phyloP scores from a whole-genome alignment of 2,113 vertebrate species.

The Gopherus evgoodei region DNA sequence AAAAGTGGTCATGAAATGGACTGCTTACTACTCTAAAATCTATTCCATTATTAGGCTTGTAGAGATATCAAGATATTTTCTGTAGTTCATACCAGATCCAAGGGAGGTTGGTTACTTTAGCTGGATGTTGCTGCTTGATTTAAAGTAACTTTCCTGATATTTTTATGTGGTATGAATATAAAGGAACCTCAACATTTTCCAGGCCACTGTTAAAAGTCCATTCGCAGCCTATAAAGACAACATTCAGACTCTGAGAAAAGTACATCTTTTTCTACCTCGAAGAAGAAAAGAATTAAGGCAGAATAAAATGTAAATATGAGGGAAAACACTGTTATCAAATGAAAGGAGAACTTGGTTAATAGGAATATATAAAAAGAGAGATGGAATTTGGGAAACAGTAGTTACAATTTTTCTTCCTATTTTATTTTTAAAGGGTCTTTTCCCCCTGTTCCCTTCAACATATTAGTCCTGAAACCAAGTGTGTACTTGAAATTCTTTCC shows the following conservation, averaged over 20 bases:
- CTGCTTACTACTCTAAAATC: accelerated
- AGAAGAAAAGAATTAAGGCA: slow-evolving; percentile 5
- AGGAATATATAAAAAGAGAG: slow-evolving; percentile 16
- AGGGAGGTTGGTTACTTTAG: not conserved
- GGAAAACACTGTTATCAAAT: not conserved
- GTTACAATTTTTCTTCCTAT: slow-evolving; percentile 23
- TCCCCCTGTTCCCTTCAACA: slow-evolving; percentile 2
- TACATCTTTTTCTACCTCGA: not conserved
- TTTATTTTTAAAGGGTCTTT: not conserved
- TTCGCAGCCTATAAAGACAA: not conserved
- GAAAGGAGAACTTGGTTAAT: not conserved
- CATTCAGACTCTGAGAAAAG: not conserved
- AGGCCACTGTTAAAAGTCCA: slow-evolving; percentile 1
- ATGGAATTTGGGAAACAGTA: slow-evolving; percentile 34
- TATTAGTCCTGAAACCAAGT: not conserved
- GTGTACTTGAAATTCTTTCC: slow-evolving; percentile 43
- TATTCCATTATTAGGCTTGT: not conserved
- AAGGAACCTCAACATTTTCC: not conserved
- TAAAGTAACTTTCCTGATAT: not conserved
- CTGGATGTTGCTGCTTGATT: not conserved
- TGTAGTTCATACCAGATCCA: not conserved
- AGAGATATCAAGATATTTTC: not conserved
- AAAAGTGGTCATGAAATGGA: not conserved
- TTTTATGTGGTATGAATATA: not conserved
- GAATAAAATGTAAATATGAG: not conserved